phyloP scores from a whole-genome alignment of 2,888 invertebrate species.

The Cybosia mesomella region DNA sequence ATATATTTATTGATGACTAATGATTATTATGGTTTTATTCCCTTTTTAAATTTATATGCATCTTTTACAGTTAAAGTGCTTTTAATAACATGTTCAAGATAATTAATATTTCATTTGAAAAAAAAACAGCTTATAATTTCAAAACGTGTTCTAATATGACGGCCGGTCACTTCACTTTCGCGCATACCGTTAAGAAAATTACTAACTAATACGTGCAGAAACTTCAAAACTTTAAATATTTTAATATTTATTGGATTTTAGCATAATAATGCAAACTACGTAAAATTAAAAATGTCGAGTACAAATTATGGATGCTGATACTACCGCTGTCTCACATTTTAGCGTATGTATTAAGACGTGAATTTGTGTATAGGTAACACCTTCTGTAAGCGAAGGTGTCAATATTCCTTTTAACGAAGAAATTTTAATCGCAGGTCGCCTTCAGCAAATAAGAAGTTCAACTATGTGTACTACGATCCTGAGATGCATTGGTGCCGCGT shows the following conservation, averaged over 20 bases:
- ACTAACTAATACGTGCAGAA: neutral
- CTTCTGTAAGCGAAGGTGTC: neutral
- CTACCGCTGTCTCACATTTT: neutral
- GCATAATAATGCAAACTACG: no score
- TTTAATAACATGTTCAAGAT: no score
- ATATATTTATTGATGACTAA: neutral
- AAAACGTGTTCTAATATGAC: neutral
- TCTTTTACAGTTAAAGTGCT: no score
- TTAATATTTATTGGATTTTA: neutral
- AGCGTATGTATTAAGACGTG: conserved; percentile 10
- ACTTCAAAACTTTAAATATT: neutral
- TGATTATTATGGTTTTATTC: neutral
- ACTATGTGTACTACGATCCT: conserved; percentile 95
- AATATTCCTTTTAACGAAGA: neutral
- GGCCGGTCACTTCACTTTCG: neutral
- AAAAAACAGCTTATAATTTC: neutral
- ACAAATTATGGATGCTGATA: conserved; percentile 1
- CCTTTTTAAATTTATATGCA: neutral
- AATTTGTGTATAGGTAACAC: neutral
- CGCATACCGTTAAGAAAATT: neutral
- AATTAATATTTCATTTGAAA: neutral
- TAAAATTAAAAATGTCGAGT: neutral
- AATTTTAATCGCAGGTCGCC: conserved; percentile 68
- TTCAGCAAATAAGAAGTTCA: conserved; percentile 83
- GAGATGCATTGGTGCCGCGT: conserved; percentile 96